phyloP scores from a whole-genome alignment of 2,113 vertebrate species.

The Plotosus lineatus region DNA sequence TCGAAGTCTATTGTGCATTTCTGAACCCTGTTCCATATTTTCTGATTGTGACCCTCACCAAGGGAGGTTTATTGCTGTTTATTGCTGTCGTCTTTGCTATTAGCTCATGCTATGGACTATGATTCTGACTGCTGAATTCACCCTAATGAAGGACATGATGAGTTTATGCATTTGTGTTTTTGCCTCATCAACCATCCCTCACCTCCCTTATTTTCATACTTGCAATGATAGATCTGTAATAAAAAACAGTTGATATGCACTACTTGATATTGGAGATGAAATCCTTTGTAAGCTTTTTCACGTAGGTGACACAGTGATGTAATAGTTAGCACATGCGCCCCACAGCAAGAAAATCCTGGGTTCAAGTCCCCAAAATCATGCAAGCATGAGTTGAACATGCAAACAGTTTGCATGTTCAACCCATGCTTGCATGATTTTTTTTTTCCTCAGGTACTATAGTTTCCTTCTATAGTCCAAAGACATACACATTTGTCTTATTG shows the following conservation, averaged over 20 bases:
- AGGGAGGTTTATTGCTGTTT: background rate
- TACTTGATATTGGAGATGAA: background rate
- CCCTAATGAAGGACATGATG: slow-evolving; percentile 1
- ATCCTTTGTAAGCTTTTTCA: background rate
- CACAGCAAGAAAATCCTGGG: too few species aligned
- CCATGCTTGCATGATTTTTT: too few species aligned
- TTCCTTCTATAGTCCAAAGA: too few species aligned
- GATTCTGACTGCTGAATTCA: background rate
- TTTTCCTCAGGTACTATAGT: too few species aligned
- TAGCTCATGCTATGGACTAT: background rate
- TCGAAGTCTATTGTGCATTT: background rate
- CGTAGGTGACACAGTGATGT: too few species aligned
- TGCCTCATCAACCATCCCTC: slow-evolving; percentile 14
- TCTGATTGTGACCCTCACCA: background rate
- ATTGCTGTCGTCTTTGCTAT: background rate
- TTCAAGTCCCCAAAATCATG: too few species aligned
- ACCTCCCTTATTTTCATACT: background rate
- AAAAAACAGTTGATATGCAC: background rate
- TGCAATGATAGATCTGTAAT: background rate
- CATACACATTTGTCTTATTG: too few species aligned
- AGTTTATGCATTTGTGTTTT: background rate
- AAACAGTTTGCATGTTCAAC: too few species aligned
- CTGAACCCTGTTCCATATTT: background rate
- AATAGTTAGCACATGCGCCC: too few species aligned
- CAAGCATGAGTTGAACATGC: too few species aligned